A percentile compares a stretch with the other conserved stretches of the same genome.
phyloP scores from a whole-genome alignment of 2,888 invertebrate genomes.

The Caenorhabditis becei region DNA sequence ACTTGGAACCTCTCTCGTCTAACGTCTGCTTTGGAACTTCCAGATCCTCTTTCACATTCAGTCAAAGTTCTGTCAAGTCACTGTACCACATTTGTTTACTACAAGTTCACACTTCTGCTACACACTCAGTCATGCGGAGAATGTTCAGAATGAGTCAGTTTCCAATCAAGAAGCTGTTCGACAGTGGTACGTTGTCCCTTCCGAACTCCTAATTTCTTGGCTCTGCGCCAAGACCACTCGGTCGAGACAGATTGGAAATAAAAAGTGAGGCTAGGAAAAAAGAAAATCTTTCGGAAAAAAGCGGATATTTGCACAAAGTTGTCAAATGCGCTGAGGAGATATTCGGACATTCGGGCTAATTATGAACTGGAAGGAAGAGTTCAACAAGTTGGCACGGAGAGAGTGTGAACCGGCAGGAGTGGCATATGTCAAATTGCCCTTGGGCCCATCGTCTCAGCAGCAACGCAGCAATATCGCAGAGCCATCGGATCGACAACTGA shows the following conservation, averaged over 20 bases:
- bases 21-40: no score
- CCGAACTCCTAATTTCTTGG: background rate
- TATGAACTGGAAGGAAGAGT: background rate
- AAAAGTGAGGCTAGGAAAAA: background rate
- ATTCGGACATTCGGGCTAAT: background rate
- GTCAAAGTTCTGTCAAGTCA: no score
- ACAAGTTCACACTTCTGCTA: no score
- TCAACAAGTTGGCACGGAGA: background rate
- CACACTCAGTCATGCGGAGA: background rate
- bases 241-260: background rate
- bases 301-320: slow-evolving; percentile 38
- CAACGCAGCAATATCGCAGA: slow-evolving; percentile 19
- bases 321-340: slow-evolving; percentile 2
- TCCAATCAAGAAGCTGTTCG: slow-evolving; percentile 3
- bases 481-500: slow-evolving; percentile 42
- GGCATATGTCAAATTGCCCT: slow-evolving; percentile 28
- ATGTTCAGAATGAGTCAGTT: slow-evolving; percentile 30
- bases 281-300: background rate
- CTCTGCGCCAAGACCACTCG: background rate
- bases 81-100: no score
- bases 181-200: background rate
- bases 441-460: background rate
- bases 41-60: no score
- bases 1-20: no score
- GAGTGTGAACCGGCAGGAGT: slow-evolving; percentile 22